Evolutionary conservation across 2,797 vertebrate genomes (phyloP).

Genomic region (Rachycentron canadum): DNA sequence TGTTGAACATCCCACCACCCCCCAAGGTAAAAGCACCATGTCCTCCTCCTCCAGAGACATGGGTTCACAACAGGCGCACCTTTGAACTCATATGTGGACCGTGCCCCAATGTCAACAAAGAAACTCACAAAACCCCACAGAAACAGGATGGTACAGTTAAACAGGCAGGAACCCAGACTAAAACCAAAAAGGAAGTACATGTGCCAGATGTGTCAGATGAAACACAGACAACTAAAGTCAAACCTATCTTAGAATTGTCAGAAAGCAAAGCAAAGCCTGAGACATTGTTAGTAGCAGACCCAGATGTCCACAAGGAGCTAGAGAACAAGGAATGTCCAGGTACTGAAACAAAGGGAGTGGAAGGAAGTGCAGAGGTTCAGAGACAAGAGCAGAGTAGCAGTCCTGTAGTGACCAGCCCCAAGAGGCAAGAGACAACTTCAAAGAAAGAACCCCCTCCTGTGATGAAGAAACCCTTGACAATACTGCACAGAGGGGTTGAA

Average conservation of each 20-base stretch:
- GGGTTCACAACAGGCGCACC: conserved; percentile 83
- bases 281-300: conserved; percentile 3
- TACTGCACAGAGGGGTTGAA: conserved; percentile 55
- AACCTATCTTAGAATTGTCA: conserved; percentile 26
- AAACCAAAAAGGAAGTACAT: conserved; percentile 32
- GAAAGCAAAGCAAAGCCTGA: conserved; percentile 49
- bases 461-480: conserved; percentile 74
- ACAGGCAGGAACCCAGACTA: conserved; percentile 52
- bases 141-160: conserved; percentile 38
- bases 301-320: conserved; percentile 23
- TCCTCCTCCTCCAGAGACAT: conserved; percentile 90
- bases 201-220: conserved; percentile 31
- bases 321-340: conserved; percentile 33
- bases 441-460: conserved; percentile 78
- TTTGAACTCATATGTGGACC: conserved; percentile 83
- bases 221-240: conserved; percentile 19
- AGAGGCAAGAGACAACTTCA: conserved; percentile 44
- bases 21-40: conserved; percentile 94
- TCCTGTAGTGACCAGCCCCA: conserved; percentile 27
- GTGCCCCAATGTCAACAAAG: conserved; percentile 54
- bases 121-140: conserved; percentile 55
- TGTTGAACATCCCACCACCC: conserved; percentile 91
- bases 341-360: conserved; percentile 26
- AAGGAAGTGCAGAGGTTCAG: conserved; percentile 36
- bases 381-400: conserved; percentile 43